phyloP scores from a whole-genome alignment of 2,113 vertebrate species.

The Dolichotis patagonum region DNA sequence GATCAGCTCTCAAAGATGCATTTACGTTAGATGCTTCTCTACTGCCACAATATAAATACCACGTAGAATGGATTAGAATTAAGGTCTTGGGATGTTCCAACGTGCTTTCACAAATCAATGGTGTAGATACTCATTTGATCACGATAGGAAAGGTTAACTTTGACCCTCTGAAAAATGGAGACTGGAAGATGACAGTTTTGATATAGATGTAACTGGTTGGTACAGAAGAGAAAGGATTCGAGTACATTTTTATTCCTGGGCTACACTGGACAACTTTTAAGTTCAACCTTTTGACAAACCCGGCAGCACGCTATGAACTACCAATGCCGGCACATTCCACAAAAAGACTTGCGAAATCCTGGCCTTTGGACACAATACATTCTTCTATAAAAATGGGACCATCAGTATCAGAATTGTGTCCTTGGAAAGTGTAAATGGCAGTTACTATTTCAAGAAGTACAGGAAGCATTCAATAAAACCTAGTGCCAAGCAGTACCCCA shows the following conservation, averaged over 20 bases:
- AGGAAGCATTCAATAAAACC: conserved; percentile 13
- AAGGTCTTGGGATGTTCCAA: background rate
- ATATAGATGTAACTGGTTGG: background rate
- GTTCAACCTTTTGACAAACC: background rate
- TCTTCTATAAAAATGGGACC: background rate
- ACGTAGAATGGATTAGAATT: background rate
- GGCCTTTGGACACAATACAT: background rate
- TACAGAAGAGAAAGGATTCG: background rate
- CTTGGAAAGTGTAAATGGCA: background rate
- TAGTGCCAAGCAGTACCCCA: background rate
- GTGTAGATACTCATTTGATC: background rate
- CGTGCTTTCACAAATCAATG: background rate
- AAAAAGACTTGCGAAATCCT: background rate
- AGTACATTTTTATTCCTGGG: background rate
- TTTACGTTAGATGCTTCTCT: background rate
- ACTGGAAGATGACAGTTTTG: background rate
- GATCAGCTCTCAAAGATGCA: background rate
- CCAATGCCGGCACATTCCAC: background rate
- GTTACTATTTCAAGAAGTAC: background rate
- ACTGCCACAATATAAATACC: conserved; percentile 14
- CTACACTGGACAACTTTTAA: background rate
- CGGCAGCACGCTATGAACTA: background rate
- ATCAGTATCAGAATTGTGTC: background rate
- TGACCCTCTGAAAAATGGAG: background rate
- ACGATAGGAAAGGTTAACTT: background rate